phyloP scores from a whole-genome alignment of 1,140 invertebrate genomes.

The Halotydeus destructor region DNA sequence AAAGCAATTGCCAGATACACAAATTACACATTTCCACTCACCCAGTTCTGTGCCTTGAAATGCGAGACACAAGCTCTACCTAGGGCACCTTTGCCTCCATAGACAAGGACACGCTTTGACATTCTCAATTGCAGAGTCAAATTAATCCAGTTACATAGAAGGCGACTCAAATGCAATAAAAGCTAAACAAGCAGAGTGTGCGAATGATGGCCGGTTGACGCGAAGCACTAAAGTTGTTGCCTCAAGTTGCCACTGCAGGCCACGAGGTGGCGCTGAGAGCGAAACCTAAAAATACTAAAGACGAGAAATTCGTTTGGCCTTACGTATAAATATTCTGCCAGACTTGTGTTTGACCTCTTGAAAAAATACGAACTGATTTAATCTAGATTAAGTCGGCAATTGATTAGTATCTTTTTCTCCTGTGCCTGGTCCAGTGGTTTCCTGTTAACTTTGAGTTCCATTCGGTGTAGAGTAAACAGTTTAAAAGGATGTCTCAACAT shows the following conservation, averaged over 20 bases:
- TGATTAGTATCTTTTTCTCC: too few relatives aligned
- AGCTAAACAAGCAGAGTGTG: too few relatives aligned
- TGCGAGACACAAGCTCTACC: slow-evolving; percentile 60
- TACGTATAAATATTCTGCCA: slow-evolving; percentile 2
- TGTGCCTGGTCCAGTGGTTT: too few relatives aligned
- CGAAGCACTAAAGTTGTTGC: not conserved
- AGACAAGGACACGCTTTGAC: slow-evolving; percentile 55
- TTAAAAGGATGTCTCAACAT: slow-evolving; percentile 48
- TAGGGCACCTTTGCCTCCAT: slow-evolving; percentile 82
- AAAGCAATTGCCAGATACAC: not conserved
- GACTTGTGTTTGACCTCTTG: not conserved
- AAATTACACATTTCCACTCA: too few relatives aligned
- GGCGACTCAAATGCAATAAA: too few relatives aligned
- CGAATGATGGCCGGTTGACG: too few relatives aligned
- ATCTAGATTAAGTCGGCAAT: not conserved
- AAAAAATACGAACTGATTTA: not conserved
- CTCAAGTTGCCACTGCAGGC: not conserved
- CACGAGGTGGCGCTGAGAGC: too few relatives aligned
- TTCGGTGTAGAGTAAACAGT: too few relatives aligned
- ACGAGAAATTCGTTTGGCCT: not conserved
- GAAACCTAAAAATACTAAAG: too few relatives aligned
- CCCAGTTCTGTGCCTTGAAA: slow-evolving; percentile 74
- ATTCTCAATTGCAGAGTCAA: not conserved
- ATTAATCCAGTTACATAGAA: too few relatives aligned
- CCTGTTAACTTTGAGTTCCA: too few relatives aligned